These are phyloP conservation scores for Pinctada fucata DNA, from an alignment of 2,888 invertebrate species.

Conservation along the genomic window DNA sequence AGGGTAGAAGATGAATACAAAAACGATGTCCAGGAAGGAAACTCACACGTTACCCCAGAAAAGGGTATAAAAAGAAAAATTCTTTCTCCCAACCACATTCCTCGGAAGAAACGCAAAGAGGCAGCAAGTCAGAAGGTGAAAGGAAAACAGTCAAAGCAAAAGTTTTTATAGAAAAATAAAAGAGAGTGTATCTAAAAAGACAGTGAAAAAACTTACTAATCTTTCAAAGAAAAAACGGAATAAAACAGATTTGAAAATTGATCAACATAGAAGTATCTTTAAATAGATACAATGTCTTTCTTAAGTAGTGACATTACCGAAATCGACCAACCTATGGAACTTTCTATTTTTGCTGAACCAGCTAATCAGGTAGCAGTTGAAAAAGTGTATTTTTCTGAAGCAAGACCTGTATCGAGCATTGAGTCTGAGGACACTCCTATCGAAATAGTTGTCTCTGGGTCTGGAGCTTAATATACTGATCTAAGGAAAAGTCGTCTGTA, in stretches of 20 bases:
- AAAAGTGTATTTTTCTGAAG: constrained; percentile 30
- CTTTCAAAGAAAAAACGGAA: constrained; percentile 14
- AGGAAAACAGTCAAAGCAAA: too few species aligned
- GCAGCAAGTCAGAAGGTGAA: neutral
- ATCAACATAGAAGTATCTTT: constrained; percentile 13
- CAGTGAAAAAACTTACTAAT: neutral
- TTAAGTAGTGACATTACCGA: constrained; percentile 21
- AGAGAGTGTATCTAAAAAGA: neutral
- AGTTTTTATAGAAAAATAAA: too few species aligned
- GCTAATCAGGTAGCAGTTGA: constrained; percentile 26
- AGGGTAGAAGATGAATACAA: neutral
- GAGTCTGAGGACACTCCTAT: constrained; percentile 15
- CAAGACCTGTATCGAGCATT: constrained; percentile 23
- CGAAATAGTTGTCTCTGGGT: constrained; percentile 29
- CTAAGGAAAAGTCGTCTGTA: constrained; percentile 32
- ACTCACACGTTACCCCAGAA: too few species aligned
- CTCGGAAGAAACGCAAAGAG: too few species aligned
- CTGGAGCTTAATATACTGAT: constrained; percentile 32
- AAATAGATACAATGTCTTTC: constrained; percentile 19
- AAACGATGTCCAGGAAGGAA: too few species aligned
- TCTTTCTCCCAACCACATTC: too few species aligned
- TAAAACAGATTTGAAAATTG: constrained; percentile 18
- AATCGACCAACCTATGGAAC: constrained; percentile 26
- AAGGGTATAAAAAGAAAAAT: too few species aligned
- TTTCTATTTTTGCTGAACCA: constrained; percentile 23